A percentile compares a stretch with the other conserved stretches of the same genome.
Evolutionary conservation across 1,140 invertebrate species (phyloP).

Genomic region (Orius insidiosus): DNA sequence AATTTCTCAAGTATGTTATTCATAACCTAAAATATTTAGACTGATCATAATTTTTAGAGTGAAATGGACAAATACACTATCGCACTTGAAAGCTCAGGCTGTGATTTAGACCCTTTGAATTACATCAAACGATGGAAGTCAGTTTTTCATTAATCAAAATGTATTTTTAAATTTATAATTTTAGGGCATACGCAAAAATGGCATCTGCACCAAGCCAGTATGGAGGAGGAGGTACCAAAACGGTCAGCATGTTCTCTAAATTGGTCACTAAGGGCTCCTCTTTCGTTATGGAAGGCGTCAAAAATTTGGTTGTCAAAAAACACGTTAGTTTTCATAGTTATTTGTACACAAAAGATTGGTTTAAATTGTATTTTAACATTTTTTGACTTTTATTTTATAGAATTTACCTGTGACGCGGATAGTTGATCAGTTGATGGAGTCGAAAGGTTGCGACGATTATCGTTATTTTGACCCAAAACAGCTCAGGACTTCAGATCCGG

Average conservation of each 20-base stretch:
- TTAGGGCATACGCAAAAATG: constrained; percentile 66
- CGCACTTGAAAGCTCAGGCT: constrained; percentile 61
- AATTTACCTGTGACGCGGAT: constrained; percentile 84
- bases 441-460: constrained; percentile 68
- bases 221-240: constrained; percentile 88
- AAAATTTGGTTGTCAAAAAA: constrained; percentile 95
- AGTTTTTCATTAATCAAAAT: constrained; percentile 27
- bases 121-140: constrained; percentile 86
- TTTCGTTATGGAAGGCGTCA: constrained; percentile 99
- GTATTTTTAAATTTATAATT: constrained; percentile 3
- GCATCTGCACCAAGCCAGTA: constrained; percentile 51
- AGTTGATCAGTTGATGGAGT: constrained; percentile 79
- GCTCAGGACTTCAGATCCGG: constrained; percentile 46
- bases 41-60: constrained; percentile 28
- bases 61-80: constrained; percentile 69
- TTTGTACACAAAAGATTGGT: background rate
- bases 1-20: too few relatives aligned
- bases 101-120: constrained; percentile 61
- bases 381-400: too few relatives aligned
- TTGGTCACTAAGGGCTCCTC: constrained; percentile 90
- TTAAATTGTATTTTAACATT: too few relatives aligned
- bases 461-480: constrained; percentile 86
- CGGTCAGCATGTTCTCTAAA: constrained; percentile 96
- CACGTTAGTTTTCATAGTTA: constrained; percentile 56
- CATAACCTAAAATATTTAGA: too few relatives aligned